Conservation (phyloP, 2,888 invertebrate genomes). For the Amorpha juglandis region DNA sequence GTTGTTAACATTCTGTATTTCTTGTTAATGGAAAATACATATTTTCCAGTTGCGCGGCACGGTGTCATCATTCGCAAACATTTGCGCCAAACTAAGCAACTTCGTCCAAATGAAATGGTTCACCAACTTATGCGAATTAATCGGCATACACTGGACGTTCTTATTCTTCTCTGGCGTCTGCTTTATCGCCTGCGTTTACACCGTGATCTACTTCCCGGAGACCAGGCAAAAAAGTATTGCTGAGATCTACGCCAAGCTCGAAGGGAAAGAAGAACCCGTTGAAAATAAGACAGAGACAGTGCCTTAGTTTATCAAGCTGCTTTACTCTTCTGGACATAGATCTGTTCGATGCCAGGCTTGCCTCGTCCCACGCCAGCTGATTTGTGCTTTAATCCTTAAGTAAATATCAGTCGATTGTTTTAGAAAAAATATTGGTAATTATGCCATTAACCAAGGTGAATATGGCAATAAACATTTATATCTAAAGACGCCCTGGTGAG, state of each 20-base stretch:
- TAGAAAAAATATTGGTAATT: background rate
- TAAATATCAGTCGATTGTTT: background rate
- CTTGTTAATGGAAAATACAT: background rate
- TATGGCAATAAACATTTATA: too few species aligned
- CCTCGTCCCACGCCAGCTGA: background rate
- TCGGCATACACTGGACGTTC: constrained; percentile 77
- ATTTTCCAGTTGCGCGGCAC: constrained; percentile 68
- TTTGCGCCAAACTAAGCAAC: constrained; percentile 75
- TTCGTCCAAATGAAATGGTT: constrained; percentile 79
- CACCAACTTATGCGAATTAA: constrained; percentile 61
- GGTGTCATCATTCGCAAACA: constrained; percentile 74
- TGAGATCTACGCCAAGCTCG: constrained; percentile 70
- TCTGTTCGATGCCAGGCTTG: background rate
- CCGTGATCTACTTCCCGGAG: constrained; percentile 68
- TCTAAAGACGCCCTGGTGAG: too few species aligned
- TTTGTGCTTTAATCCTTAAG: background rate
- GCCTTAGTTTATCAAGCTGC: constrained; percentile 38
- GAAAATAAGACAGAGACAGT: constrained; percentile 50
- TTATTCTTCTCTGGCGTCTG: constrained; percentile 69
- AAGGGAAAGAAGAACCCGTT: constrained; percentile 49
- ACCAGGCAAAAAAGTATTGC: constrained; percentile 70
- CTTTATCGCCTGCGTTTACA: constrained; percentile 67
- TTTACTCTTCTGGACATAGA: background rate
- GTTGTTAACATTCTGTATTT: background rate
- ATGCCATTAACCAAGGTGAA: too few species aligned